A percentile compares a stretch with the other conserved stretches of the same genome.
Conservation (phyloP, 2,888 invertebrate genomes). For the Gisinianus flammeolus region DNA sequence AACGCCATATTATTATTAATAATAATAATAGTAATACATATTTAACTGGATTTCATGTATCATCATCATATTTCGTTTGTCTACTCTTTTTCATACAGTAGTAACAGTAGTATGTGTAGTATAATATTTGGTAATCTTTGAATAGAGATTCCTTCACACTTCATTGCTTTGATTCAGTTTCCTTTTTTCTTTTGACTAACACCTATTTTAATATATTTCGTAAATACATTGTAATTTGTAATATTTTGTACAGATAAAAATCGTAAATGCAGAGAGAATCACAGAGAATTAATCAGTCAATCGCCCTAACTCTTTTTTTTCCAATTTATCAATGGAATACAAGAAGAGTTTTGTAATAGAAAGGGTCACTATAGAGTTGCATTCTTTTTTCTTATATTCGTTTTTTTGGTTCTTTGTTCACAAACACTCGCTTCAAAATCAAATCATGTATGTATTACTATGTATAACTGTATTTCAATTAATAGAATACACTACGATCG, state of each 20-base stretch:
- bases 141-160: constrained; percentile 37
- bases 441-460: no score
- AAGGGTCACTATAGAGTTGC: constrained; percentile 39
- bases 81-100: no score
- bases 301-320: constrained; percentile 12
- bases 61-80: no score
- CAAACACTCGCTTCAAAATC: constrained; percentile 9
- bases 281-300: constrained; percentile 58
- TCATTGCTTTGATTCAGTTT: constrained; percentile 27
- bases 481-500: no score
- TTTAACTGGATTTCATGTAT: no score
- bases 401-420: constrained; percentile 25
- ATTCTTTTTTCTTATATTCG: constrained; percentile 9
- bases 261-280: constrained; percentile 59
- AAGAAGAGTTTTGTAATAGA: neutral
- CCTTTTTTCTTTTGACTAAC: constrained; percentile 15
- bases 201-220: constrained; percentile 14
- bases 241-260: constrained; percentile 40
- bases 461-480: no score
- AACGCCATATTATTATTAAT: constrained; percentile 14
- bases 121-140: constrained; percentile 22
- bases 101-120: no score
- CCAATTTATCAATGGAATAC: neutral
- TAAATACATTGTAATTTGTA: constrained; percentile 39
- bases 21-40: no score